Evolutionary conservation across 2,797 vertebrate genomes (phyloP), one percentile per base, ranked within the genome.

Genomic region (Coreius guichenoti): DNA sequence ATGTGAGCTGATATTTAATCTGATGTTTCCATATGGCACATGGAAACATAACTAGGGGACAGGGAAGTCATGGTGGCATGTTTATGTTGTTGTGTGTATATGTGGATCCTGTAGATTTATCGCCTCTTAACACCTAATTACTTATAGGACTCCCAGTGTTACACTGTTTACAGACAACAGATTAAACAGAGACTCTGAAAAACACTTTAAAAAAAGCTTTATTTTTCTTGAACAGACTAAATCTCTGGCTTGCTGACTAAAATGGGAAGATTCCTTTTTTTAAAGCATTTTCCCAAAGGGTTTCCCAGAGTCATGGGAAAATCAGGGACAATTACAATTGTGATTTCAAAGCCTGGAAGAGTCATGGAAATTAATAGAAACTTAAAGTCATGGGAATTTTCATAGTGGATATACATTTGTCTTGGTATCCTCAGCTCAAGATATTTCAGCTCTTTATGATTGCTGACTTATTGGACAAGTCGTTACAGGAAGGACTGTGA

Each of bases 61-160:
- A 67, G 45, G 82, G 51, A 84, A 79, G 36, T 79, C 49, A 78
- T 70, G 49, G 33, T 56, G 49, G 49, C 31, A 56, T 84, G 75
- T 69, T 84, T 84, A 67, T 84, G 33, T 78, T 67, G 72, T 82
- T 21, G 56, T 75, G 70, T 83, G 45, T 83, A 16, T 54, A 51
- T 75, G 72, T 51, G 65, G 56, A 83, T 75, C 43, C 43, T 68
- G 49, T 78, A 56, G 36, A 58, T 84, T 45, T 84, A 78, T 78
- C 19, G 1, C 45, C 49, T 69, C 61, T 82, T 45, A 76, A 58
- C 83, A 79, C 83, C 65, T 84, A 70, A 79, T 84, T 84, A 69
- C 45, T 68, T 78, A 56, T 77, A 14, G 13, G 49, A 49, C 36
- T 78, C 36, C 4, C 58, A 65, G 58, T 56, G 47, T 39, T 58